Conservation (phyloP, 2,113 vertebrate genomes). For the Aphelocoma coerulescens region DNA sequence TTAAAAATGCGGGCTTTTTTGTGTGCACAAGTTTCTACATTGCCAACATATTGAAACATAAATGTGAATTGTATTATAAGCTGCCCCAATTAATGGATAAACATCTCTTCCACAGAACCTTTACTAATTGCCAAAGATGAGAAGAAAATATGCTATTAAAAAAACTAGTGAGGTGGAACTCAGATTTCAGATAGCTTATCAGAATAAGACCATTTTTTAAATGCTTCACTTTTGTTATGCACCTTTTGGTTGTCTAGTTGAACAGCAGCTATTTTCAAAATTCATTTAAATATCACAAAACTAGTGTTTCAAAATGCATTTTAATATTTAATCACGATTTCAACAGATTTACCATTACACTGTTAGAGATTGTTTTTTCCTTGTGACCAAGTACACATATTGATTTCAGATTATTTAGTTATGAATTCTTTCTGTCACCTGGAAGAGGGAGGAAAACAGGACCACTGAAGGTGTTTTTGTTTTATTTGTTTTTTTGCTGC, state of each 20-base stretch:
- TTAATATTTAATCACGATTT: neutral
- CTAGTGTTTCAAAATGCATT: neutral
- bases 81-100: neutral
- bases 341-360: neutral
- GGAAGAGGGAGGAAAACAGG: fast-evolving
- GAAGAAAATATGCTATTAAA: neutral
- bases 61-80: neutral
- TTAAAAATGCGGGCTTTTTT: neutral
- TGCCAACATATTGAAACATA: neutral
- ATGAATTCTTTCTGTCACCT: neutral
- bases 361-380: neutral
- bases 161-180: neutral
- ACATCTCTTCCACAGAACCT: neutral
- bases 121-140: neutral
- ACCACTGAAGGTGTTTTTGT: neutral
- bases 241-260: neutral
- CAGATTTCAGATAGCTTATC: neutral
- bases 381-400: neutral
- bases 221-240: neutral
- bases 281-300: neutral
- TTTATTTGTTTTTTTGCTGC: neutral
- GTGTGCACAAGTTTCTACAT: neutral
- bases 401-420: neutral
- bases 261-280: neutral
- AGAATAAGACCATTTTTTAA: neutral